Evolutionary conservation across 2,797 vertebrate species (phyloP).

Genomic region (Furcifer pardalis): DNA sequence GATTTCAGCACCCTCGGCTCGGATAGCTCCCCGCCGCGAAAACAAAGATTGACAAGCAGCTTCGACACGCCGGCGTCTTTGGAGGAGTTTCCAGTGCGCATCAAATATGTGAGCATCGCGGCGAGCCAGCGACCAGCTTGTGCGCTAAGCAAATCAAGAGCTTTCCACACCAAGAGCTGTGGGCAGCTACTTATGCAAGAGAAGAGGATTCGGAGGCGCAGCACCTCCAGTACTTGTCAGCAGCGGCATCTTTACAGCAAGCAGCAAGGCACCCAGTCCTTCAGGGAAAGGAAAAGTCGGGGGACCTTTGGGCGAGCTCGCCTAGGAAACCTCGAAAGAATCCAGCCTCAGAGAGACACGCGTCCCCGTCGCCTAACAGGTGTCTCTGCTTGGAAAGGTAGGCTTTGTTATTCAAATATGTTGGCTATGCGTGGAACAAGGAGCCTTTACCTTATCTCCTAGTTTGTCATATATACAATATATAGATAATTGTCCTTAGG

Average conservation of each 20-base stretch:
- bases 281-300: conserved; percentile 9
- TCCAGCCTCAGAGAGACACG: neutral
- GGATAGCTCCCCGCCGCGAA: conserved; percentile 33
- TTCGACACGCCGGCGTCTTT: neutral
- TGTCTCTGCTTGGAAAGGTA: conserved; percentile 33
- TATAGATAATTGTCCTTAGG: neutral
- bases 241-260: conserved; percentile 20
- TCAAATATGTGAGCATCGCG: conserved; percentile 17
- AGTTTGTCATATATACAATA: neutral
- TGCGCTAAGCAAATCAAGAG: conserved; percentile 36
- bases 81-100: conserved; percentile 32
- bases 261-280: neutral
- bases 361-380: conserved; percentile 18
- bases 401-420: neutral
- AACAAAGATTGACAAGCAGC: conserved; percentile 14
- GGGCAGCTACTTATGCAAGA: conserved; percentile 48
- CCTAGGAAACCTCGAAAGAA: neutral
- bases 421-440: neutral
- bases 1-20: conserved; percentile 24
- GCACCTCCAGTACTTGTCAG: conserved; percentile 24
- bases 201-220: conserved; percentile 19
- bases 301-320: neutral
- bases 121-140: conserved; percentile 16
- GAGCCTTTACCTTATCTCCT: neutral
- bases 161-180: conserved; percentile 34